Evolutionary conservation across 2,113 vertebrate genomes (phyloP), one percentile per base, ranked within the genome.

Genomic region (Hylia prasina): DNA sequence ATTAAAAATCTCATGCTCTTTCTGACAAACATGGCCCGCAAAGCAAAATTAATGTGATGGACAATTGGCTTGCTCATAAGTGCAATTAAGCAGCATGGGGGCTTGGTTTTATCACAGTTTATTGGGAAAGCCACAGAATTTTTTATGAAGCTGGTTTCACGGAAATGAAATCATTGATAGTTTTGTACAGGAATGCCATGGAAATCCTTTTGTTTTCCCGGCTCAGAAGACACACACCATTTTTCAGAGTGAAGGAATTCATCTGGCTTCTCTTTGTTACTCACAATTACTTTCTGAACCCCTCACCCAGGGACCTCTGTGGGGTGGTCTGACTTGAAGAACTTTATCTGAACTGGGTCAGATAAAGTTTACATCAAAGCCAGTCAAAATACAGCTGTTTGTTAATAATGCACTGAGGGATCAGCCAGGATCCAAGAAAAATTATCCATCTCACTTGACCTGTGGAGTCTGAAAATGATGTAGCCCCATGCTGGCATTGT

Each of bases 21-120:
- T 83, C 71, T 86, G 65, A 73, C 0, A 17, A 91, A 72, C 31
- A 6, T 8, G 18, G 64, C 39, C 71, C 0, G 1, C 57, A 54
- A 83, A 86, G 65, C 82, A 88, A 94, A 94, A 94, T 75, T 27
- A 90, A 82, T 70, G 71, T 91, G 93, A 51, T 33, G 80, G 78
- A 64, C 87, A 88, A 89, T 37, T 57, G 60, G 71, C 68, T 94
- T 73, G 71, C 82, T 94, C 92, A 56, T 95, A 80, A 90, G 76
- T 60, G 75, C 90, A 92, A 73, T 93, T 97, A 94, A 92, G 90
- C 84, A 80, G 87, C 57, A 85, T 76, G 94, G 77, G 81, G 78
- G 87, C 72, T 83, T 85, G 61, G 50, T 82, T 91, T 82, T 70
- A 73, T 87, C 78, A 53, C 75, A 71, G 68, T 73, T 90, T 93